A percentile compares a stretch with the other conserved stretches of the same genome.
Conservation (phyloP, 2,113 vertebrate genomes). For the Archilochus colubris region DNA sequence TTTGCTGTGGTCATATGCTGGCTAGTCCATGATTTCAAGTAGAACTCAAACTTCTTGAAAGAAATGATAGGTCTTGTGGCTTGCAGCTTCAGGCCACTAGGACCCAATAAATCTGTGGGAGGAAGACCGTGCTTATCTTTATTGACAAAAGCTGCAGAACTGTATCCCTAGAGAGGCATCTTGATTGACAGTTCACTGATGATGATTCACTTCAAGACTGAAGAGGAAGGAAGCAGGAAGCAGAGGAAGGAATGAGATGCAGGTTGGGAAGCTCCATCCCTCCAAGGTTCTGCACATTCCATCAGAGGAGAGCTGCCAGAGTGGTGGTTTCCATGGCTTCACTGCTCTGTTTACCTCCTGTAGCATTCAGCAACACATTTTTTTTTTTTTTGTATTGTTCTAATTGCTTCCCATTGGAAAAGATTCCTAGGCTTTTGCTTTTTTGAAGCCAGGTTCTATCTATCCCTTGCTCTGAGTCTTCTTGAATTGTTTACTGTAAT, state of each 20-base stretch:
- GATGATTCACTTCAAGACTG: not conserved
- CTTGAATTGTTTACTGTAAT: not conserved
- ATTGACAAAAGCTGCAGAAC: not conserved
- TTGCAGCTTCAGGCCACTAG: not conserved
- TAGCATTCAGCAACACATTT: not conserved
- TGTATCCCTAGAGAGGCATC: not conserved
- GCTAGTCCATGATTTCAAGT: not conserved
- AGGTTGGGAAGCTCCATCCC: not conserved
- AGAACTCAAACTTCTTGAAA: not conserved
- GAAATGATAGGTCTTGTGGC: not conserved
- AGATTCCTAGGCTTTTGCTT: not conserved
- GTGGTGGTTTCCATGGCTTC: not conserved
- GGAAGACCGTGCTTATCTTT: not conserved
- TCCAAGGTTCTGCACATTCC: not conserved
- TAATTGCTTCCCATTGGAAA: constrained; percentile 12
- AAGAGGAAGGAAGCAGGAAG: not conserved
- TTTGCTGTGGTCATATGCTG: not conserved
- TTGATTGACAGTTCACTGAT: not conserved
- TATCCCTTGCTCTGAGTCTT: not conserved
- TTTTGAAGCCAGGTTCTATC: not conserved
- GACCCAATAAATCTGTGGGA: not conserved
- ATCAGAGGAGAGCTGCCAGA: not conserved
- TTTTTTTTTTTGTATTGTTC: not conserved
- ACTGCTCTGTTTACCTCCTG: not conserved
- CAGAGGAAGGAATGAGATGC: not conserved